Conservation (phyloP, 1,140 invertebrate genomes). For the Condylostylus longicornis region DNA sequence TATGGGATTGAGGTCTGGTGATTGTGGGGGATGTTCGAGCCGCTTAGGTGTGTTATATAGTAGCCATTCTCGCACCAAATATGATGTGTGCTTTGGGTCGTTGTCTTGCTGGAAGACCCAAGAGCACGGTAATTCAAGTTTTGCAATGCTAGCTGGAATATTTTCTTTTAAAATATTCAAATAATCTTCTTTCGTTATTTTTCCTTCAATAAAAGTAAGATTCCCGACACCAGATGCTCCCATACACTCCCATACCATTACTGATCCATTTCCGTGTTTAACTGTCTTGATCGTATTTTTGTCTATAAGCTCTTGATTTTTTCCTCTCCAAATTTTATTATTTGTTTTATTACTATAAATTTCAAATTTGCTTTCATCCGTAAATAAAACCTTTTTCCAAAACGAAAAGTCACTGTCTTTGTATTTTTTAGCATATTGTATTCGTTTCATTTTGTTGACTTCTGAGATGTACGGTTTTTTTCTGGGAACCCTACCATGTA, state of each 20-base stretch:
- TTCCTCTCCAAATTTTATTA: no score
- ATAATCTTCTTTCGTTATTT: constrained; percentile 9
- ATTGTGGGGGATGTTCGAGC: constrained; percentile 17
- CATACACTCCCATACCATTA: constrained; percentile 30
- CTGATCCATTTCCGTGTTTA: constrained; percentile 23
- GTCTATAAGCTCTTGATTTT: no score
- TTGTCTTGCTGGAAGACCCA: constrained; percentile 8
- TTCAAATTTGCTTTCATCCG: constrained; percentile 17
- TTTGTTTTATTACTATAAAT: no score
- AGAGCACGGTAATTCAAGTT: constrained; percentile 7
- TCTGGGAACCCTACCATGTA: neutral
- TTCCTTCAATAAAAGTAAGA: constrained; percentile 14
- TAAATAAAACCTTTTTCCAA: constrained; percentile 13
- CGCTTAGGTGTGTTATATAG: constrained; percentile 6
- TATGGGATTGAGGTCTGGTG: constrained; percentile 12
- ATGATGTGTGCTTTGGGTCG: constrained; percentile 18
- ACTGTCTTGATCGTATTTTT: constrained; percentile 19
- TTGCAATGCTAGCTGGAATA: constrained; percentile 8
- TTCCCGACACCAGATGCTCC: constrained; percentile 13
- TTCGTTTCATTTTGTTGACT: constrained; percentile 2
- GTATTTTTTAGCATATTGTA: constrained; percentile 11
- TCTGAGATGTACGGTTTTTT: constrained; percentile 5
- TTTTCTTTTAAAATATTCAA: constrained; percentile 13
- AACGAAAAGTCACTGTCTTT: constrained; percentile 1
- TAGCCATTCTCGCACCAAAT: constrained; percentile 14